Conservation (phyloP, 2,888 invertebrate species). For the Lamellibrachia columna region DNA sequence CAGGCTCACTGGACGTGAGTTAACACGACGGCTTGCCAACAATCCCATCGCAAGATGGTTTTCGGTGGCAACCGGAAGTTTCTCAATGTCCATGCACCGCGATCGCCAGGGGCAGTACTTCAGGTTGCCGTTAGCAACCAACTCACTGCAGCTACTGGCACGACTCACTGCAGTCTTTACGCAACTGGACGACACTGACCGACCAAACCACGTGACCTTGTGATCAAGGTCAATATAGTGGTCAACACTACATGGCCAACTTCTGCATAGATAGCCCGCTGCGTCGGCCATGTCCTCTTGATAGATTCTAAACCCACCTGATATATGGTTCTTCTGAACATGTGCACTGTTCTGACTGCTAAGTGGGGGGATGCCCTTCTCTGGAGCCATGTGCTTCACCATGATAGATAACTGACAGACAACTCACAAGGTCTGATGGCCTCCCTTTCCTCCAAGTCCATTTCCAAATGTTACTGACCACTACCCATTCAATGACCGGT, state of each 20-base stretch:
- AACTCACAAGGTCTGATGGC: neutral
- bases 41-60: neutral
- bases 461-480: neutral
- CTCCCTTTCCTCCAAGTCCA: neutral
- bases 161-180: neutral
- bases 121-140: neutral
- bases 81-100: neutral
- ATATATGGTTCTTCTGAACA: neutral
- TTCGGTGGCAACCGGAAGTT: neutral
- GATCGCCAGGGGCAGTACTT: neutral
- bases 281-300: neutral
- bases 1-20: neutral
- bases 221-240: neutral
- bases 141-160: neutral
- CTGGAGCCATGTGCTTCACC: neutral
- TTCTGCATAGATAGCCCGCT: neutral
- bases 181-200: neutral
- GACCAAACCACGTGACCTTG: neutral
- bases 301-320: neutral
- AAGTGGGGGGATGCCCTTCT: neutral
- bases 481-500: neutral
- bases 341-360: neutral
- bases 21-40: neutral
- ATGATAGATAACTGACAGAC: neutral
- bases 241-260: neutral